Conservation (phyloP, 2,113 vertebrate genomes). For the Amphiprion percula region DNA sequence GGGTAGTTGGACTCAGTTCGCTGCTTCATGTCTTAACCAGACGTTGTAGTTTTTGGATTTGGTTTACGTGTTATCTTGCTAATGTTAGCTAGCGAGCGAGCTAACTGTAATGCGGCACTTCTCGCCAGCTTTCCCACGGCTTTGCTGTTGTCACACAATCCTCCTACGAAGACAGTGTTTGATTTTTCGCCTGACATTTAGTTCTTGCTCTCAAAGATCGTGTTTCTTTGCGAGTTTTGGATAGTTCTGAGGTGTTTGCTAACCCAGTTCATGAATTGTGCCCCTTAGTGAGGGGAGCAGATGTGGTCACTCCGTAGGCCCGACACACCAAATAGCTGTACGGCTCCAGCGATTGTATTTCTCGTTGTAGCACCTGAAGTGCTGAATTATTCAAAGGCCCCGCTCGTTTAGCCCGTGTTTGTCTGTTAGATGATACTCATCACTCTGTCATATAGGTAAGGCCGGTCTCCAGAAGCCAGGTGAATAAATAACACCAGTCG, state of each 20-base stretch:
- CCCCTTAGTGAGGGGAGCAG: neutral
- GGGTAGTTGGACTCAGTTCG: neutral
- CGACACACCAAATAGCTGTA: conserved; percentile 35
- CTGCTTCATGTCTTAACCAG: neutral
- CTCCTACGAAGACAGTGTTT: neutral
- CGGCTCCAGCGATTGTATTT: conserved; percentile 74
- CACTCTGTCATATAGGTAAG: conserved; percentile 45
- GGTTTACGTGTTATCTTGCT: conserved; percentile 40
- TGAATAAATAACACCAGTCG: conserved; percentile 7
- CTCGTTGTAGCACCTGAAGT: conserved; percentile 64
- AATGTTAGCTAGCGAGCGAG: conserved; percentile 36
- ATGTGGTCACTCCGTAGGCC: conserved; percentile 70
- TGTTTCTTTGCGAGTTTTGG: neutral
- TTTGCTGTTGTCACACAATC: neutral
- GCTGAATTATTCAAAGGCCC: conserved; percentile 78
- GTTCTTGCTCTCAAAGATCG: neutral
- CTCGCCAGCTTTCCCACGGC: conserved; percentile 13
- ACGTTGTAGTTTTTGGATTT: neutral
- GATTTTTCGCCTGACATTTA: neutral
- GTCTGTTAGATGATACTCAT: conserved; percentile 73
- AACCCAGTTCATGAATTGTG: neutral
- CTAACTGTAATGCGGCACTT: conserved; percentile 62
- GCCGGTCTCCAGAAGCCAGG: conserved; percentile 4
- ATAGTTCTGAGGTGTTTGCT: neutral
- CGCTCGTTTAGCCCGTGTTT: conserved; percentile 67